These are phyloP conservation scores for Calyptommatus sinebrachiatus DNA, from an alignment of 2,113 vertebrate genomes.

Conservation along the genomic window DNA sequence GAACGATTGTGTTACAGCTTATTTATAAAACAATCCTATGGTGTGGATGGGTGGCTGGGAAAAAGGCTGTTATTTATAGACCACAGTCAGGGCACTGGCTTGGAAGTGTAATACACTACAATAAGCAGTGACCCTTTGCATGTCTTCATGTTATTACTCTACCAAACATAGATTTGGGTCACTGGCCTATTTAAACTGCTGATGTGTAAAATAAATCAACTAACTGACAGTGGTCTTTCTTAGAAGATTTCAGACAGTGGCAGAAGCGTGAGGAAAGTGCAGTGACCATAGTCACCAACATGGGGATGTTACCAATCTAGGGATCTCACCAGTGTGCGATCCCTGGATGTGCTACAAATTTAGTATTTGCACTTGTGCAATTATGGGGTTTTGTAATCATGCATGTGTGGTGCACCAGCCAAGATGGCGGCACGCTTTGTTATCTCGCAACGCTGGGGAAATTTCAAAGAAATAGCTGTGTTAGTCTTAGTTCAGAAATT, in stretches of 20 bases:
- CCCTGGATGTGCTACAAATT: too few relatives aligned
- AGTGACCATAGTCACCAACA: too few relatives aligned
- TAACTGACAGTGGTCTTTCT: neutral
- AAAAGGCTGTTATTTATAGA: slow-evolving; percentile 43
- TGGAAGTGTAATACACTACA: neutral
- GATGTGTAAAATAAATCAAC: neutral
- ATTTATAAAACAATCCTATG: neutral
- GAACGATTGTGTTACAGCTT: slow-evolving; percentile 22
- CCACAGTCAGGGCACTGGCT: neutral
- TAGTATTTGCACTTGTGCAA: too few relatives aligned
- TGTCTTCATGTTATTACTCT: neutral
- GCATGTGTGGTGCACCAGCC: too few relatives aligned
- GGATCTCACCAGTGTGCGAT: too few relatives aligned
- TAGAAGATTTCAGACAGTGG: neutral
- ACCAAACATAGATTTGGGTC: neutral
- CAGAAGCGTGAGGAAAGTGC: too few relatives aligned
- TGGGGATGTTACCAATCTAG: too few relatives aligned
- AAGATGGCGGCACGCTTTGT: too few relatives aligned
- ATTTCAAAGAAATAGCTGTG: too few relatives aligned
- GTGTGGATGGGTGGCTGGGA: slow-evolving; percentile 1
- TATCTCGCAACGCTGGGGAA: too few relatives aligned
- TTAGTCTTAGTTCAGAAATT: too few relatives aligned
- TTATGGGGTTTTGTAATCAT: too few relatives aligned
- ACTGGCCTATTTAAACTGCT: neutral
- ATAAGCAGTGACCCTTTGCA: neutral